Percentiles rank a stretch among this genome's conserved stretches.
Evolutionary conservation across 2,113 vertebrate genomes (phyloP).

Genomic region (Plestiodon gilberti): DNA sequence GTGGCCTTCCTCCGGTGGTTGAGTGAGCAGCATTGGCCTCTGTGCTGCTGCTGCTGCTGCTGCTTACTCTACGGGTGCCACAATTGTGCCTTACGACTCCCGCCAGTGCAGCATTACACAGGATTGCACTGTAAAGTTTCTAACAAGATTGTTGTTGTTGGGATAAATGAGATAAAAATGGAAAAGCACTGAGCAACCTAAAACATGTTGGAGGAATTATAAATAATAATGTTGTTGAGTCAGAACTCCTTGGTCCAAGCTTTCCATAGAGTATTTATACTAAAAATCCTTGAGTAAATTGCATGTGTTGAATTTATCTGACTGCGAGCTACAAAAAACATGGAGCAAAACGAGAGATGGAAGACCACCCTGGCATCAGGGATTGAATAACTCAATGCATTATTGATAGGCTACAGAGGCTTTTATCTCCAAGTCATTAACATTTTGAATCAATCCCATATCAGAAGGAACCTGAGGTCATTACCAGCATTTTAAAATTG

Average conservation of each 20-base stretch:
- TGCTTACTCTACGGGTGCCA: too few species aligned
- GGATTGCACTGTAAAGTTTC: too few species aligned
- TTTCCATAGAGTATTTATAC: conserved; percentile 37
- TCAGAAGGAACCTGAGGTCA: conserved; percentile 10
- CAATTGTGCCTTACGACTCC: too few species aligned
- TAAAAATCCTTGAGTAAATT: conserved; percentile 36
- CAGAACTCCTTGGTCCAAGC: neutral
- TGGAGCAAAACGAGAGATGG: neutral
- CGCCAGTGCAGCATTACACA: too few species aligned
- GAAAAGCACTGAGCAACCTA: conserved; percentile 1
- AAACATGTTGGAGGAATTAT: neutral
- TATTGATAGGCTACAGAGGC: neutral
- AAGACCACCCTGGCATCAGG: neutral
- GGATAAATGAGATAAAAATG: conserved; percentile 3
- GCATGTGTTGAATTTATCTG: conserved; percentile 13
- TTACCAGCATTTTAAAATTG: conserved; percentile 16
- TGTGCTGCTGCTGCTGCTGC: too few species aligned
- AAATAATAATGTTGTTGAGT: conserved; percentile 18
- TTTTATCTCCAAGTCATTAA: conserved; percentile 30
- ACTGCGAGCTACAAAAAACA: conserved; percentile 21
- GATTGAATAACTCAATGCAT: neutral
- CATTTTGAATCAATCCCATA: conserved; percentile 30
- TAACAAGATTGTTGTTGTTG: neutral
- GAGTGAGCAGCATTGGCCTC: too few species aligned
- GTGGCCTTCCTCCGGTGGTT: too few species aligned